Conservation (phyloP, 2,797 vertebrate species). For the Sciurus vulgaris region DNA sequence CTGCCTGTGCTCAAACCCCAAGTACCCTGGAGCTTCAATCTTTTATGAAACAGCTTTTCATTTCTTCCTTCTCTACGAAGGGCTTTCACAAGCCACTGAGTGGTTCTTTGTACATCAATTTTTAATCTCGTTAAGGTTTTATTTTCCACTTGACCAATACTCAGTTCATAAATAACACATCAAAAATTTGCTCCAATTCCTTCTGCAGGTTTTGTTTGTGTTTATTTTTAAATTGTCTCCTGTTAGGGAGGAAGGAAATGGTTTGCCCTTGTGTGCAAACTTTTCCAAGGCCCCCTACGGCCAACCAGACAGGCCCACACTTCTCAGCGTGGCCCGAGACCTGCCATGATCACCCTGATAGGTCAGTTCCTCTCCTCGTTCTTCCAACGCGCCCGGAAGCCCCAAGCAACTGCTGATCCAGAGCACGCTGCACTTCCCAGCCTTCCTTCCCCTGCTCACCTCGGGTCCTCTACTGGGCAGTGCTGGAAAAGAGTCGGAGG, state of each 20-base stretch:
- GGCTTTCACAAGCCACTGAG: conserved; percentile 65
- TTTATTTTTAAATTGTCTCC: conserved; percentile 59
- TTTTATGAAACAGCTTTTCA: conserved; percentile 82
- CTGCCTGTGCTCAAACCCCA: conserved; percentile 48
- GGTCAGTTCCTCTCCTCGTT: not conserved
- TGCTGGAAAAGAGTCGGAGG: not conserved
- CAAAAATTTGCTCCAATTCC: conserved; percentile 69
- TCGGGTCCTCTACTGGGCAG: not conserved
- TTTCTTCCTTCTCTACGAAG: conserved; percentile 67
- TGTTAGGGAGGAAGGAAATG: conserved; percentile 14
- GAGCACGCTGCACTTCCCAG: not conserved
- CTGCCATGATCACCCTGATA: not conserved
- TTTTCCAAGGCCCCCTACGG: not conserved
- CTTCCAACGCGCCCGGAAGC: not conserved
- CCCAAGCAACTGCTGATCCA: not conserved
- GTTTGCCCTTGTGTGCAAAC: not conserved
- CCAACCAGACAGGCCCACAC: not conserved
- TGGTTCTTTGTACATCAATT: conserved; percentile 78
- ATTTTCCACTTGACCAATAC: conserved; percentile 74
- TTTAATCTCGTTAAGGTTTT: conserved; percentile 79
- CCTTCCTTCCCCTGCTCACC: not conserved
- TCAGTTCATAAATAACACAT: conserved; percentile 81
- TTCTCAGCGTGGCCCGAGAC: not conserved
- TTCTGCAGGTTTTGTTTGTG: conserved; percentile 63
- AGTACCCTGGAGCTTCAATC: conserved; percentile 69